These are phyloP conservation scores for Harpalus rubripes DNA, from an alignment of 2,888 invertebrate genomes.

Conservation along the genomic window DNA sequence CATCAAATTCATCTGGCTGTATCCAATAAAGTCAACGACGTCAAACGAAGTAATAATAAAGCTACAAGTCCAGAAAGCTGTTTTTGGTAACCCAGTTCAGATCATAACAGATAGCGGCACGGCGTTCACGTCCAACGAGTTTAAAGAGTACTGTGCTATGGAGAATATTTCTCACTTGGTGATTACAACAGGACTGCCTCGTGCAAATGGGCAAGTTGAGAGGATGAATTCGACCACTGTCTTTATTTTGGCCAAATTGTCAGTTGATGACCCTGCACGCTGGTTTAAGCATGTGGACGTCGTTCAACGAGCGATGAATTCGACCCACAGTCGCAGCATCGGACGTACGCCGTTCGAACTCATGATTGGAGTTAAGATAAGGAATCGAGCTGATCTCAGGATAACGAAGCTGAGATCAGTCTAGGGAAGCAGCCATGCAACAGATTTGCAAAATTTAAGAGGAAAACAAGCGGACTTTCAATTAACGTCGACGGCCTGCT, in stretches of 20 bases:
- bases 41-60: no score
- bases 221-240: conserved; percentile 5
- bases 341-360: conserved; percentile 34
- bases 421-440: no score
- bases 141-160: no score
- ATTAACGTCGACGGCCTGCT: no score
- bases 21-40: no score
- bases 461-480: no score
- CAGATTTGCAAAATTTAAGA: no score
- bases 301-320: conserved; percentile 21
- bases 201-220: no score
- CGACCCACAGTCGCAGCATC: conserved; percentile 21
- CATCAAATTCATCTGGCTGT: no score
- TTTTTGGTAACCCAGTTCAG: conserved; percentile 40
- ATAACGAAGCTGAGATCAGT: conserved; percentile 60
- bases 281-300: conserved; percentile 21
- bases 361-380: conserved; percentile 1
- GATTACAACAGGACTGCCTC: no score
- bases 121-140: conserved; percentile 29
- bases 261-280: not conserved
- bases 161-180: no score
- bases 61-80: conserved; percentile 22
- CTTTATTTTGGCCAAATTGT: conserved; percentile 27
- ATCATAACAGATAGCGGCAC: conserved; percentile 19
- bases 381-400: conserved; percentile 55